Base-by-base conservation (phyloP, 2,888 invertebrate genomes). In the Trissolcus brochymenae region DNA sequence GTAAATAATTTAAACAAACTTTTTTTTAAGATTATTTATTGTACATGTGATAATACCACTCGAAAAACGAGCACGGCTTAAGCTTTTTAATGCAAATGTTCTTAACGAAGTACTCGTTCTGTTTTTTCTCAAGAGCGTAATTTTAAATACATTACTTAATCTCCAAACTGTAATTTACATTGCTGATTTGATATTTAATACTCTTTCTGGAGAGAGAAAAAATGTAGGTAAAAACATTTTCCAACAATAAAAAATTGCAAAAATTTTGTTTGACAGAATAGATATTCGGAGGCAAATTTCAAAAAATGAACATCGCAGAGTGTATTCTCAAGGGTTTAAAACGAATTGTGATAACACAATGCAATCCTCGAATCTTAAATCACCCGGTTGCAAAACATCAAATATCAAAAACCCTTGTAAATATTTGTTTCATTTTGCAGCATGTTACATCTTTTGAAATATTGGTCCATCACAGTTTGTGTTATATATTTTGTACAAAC, bases 401-500 rank as follows among this genome's bases (percentile, higher is more conserved):
- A 35, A 35, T 11, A 35, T 35, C 6, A 35, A 35, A 35, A 11
- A 11, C 35, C 9, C 35, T 35, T 11, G 9, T 35, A 35, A 35
- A 35, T 9, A 35, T 35, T 35, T 35, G 35, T 35, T 35, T 35
- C 35, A 35, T 35, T 46, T 16, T 46, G 16, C 46, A 16, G 16
- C 7, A 16, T 46, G n/a, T 46, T 6, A 16, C 46, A 46, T 46
- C 4, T 46, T 46, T 46, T 11, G 16, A 46, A 13, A 46, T 46
- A 46, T 46, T 46, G 14, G 35, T 35, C 9, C 16, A 14, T 6
- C 46, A 6, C 0, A n/a, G 21, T 16, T 41, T 51, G 14, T 21
- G 51, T 41, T 40, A 53, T 41, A 61, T 61, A 53, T 61, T 61
- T 41, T 62, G 53, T 43, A 40, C 53, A 62, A 54, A 53, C 62